Conservation (phyloP, 2,113 vertebrate species). For the Phaethon lepturus region DNA sequence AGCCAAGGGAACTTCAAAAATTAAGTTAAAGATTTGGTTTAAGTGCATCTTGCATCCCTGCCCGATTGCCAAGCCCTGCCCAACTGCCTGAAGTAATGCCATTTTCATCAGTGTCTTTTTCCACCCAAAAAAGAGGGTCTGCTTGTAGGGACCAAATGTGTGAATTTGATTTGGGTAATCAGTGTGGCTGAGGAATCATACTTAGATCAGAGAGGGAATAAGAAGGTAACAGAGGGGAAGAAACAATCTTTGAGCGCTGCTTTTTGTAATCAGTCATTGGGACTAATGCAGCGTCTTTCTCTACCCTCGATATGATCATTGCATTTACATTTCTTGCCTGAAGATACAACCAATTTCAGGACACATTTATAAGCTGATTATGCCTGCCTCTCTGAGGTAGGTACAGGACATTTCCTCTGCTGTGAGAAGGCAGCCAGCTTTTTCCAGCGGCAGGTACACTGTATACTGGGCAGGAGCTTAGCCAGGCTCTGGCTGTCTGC, state of each 20-base stretch:
- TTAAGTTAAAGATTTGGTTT: not conserved
- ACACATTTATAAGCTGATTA: not conserved
- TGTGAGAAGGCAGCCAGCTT: not conserved
- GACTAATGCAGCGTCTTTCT: not conserved
- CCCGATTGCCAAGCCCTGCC: not conserved
- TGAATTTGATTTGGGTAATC: not conserved
- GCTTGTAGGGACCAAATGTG: not conserved
- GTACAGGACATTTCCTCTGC: not conserved
- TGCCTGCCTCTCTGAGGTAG: not conserved
- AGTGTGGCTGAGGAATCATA: not conserved
- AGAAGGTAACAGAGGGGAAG: not conserved
- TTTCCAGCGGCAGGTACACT: not conserved
- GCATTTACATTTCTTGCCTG: not conserved
- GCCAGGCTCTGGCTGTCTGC: not conserved
- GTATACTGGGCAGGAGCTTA: not conserved
- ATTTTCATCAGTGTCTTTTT: not conserved
- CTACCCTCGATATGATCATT: not conserved
- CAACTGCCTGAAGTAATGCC: not conserved
- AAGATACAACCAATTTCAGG: not conserved
- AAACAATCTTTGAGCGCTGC: not conserved
- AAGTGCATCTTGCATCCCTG: not conserved
- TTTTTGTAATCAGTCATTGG: not conserved
- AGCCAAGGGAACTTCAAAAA: not conserved
- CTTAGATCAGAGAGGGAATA: not conserved
- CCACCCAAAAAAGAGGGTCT: not conserved